A percentile compares a stretch with the other conserved stretches of the same genome.
Conservation (phyloP, 2,888 invertebrate species). For the Cerastis leucographa region DNA sequence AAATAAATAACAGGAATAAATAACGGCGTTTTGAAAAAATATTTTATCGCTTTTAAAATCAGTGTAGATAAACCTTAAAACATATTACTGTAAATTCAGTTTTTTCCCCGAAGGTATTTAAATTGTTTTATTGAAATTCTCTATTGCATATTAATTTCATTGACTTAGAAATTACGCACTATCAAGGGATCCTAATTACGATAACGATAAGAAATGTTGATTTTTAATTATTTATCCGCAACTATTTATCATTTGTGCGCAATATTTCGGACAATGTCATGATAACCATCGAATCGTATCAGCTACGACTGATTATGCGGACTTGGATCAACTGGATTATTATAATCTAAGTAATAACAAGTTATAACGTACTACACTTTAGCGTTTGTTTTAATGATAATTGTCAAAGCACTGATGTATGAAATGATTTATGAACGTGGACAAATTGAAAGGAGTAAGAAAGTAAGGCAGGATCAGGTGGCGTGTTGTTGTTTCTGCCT, state of each 20-base stretch:
- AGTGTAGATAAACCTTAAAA: background rate
- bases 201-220: conserved; percentile 5
- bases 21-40: background rate
- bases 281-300: conserved; percentile 19
- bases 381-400: background rate
- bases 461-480: background rate
- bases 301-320: background rate
- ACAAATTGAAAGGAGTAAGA: background rate
- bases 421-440: background rate
- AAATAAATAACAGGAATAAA: too few relatives aligned
- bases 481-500: background rate
- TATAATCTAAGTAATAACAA: background rate
- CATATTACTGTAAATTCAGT: background rate
- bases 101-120: too few relatives aligned
- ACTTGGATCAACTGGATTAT: conserved; percentile 20
- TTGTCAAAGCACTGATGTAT: background rate
- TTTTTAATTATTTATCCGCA: conserved; percentile 32
- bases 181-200: conserved; percentile 5
- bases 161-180: background rate
- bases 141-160: background rate
- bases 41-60: background rate
- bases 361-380: background rate
- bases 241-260: conserved; percentile 17
- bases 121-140: background rate
- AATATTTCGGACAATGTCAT: conserved; percentile 6